Conservation (phyloP, 2,888 invertebrate species). For the Eurytoma californica region DNA sequence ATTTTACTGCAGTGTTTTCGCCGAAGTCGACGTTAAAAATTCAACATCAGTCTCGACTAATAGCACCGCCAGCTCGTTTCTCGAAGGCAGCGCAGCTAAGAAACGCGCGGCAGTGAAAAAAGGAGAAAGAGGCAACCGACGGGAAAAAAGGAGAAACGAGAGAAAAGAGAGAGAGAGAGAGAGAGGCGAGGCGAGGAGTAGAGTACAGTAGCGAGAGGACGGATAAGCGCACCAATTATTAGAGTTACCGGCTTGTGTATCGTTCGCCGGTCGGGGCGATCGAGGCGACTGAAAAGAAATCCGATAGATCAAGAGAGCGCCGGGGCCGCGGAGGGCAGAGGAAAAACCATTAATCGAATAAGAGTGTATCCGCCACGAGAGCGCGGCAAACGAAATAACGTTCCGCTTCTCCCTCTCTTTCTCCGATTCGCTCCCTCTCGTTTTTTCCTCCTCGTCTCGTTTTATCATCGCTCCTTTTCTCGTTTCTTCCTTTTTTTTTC, state of each 20-base stretch:
- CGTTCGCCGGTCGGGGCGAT: conserved; percentile 69
- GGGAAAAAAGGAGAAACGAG: too few relatives aligned
- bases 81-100: conserved; percentile 15
- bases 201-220: conserved; percentile 49
- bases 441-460: background rate
- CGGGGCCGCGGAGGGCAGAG: conserved; percentile 45
- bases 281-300: conserved; percentile 68
- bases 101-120: background rate
- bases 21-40: background rate
- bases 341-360: conserved; percentile 65
- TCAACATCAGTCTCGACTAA: too few relatives aligned
- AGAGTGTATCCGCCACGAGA: conserved; percentile 55
- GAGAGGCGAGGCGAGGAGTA: background rate
- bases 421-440: background rate
- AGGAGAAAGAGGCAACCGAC: background rate
- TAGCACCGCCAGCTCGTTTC: background rate
- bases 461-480: background rate
- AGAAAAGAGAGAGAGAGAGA: conserved; percentile 17
- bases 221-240: conserved; percentile 71
- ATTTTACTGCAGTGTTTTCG: background rate
- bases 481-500: background rate
- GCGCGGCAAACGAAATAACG: conserved; percentile 63
- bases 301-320: conserved; percentile 59
- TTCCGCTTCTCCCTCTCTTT: conserved; percentile 35
- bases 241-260: conserved; percentile 68